Base-by-base conservation (phyloP, 2,797 vertebrate species). In the Sphenodon punctatus region DNA sequence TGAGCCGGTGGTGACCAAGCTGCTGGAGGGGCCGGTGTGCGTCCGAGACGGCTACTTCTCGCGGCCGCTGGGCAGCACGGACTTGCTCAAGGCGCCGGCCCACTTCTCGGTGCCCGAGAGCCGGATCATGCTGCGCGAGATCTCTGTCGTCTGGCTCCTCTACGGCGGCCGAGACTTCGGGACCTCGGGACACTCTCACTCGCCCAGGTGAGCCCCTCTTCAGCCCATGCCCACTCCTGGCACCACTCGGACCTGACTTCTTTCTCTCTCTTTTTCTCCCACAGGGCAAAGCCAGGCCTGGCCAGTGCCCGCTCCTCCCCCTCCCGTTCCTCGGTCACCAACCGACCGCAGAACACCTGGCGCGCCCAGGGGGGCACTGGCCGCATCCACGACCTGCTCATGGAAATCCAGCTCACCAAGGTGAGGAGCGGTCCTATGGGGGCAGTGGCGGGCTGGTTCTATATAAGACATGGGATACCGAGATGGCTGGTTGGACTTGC, bases 371-470 rank as follows among this genome's bases (percentile, higher is more conserved):
- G 98, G 36, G 98, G 98, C 53, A 95, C 95, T 2, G 97, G 97
- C 19, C 94, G 98, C 46, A 96, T 97, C 83, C 97, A 98, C 88
- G 92, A 96, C 0, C 91, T 97, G 59, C 96, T 99, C 67, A 98
- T 99, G 98, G 98, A 99, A 94, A 98, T 98, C 81, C 97, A 98
- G 90, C 96, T 98, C 63, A 98, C 96, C 67, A 98, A 98, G 97
- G 98, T 97, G 42, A 78, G 91, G 4, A 2, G 0, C 2, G 12
- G 15, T 2, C n/a, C n/a, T n/a, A n/a, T n/a, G n/a, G 22, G 5
- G 13, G 11, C 2, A 1, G 22, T 14, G 48, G 15, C 5, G 16
- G 7, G 25, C 30, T 7, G 19, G 5, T 14, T 25, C 9, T 6
- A 14, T 10, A 8, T 2, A 5, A 23, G 69, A 46, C 0, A 15